phyloP scores from a whole-genome alignment of 2,888 invertebrate species.

The Achlya flavicornis region DNA sequence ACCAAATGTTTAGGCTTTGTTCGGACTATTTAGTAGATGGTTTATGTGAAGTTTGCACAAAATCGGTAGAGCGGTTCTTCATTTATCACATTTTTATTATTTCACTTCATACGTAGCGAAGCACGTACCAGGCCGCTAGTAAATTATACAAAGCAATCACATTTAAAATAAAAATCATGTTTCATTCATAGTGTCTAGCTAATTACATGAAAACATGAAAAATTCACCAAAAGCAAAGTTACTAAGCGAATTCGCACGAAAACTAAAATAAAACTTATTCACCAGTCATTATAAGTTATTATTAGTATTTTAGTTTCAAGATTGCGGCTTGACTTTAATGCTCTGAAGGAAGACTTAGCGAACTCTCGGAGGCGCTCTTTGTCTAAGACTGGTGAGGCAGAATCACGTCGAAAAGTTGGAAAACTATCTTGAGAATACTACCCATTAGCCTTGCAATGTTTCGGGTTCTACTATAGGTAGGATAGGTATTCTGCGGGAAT shows the following conservation, averaged over 20 bases:
- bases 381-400: constrained; percentile 45
- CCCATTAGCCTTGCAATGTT: constrained; percentile 11
- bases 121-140: no score
- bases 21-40: no score
- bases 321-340: constrained; percentile 56
- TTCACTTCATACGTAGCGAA: no score
- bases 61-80: no score
- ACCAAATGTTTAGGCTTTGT: no score
- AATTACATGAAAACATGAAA: neutral
- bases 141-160: no score
- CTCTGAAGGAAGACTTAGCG: constrained; percentile 55
- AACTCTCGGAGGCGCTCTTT: constrained; percentile 51
- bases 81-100: no score
- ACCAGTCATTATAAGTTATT: constrained; percentile 48
- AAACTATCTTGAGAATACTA: constrained; percentile 38
- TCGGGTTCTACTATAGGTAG: neutral
- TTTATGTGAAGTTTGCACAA: no score
- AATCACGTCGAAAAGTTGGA: constrained; percentile 43
- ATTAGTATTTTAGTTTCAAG: constrained; percentile 55
- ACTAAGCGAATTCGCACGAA: neutral
- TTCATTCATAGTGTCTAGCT: no score
- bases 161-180: no score
- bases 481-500: constrained; percentile 2
- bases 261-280: constrained; percentile 12
- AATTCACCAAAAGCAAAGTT: neutral